A percentile compares a stretch with the other conserved stretches of the same genome.
These are phyloP conservation scores for Calliopsis andreniformis DNA, from an alignment of 1,140 invertebrate species.

Conservation along the genomic window DNA sequence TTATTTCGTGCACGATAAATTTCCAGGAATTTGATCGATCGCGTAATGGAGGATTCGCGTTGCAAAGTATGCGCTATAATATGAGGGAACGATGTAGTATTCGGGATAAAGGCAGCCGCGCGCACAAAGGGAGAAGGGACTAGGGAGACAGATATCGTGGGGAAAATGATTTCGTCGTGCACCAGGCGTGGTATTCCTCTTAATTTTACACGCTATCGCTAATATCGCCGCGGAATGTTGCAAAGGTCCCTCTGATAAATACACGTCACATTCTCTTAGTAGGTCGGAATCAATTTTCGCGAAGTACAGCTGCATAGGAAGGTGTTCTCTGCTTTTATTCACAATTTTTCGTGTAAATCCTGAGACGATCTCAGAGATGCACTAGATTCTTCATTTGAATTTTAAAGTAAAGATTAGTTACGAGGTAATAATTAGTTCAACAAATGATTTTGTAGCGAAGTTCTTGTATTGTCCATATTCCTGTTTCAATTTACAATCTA, in stretches of 20 bases:
- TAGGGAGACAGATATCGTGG: background rate
- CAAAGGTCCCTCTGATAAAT: background rate
- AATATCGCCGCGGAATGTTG: background rate
- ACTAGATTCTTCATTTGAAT: too few relatives aligned
- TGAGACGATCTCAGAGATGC: constrained; percentile 25
- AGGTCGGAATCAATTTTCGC: constrained; percentile 12
- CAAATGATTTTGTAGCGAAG: constrained; percentile 62
- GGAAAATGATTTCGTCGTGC: background rate
- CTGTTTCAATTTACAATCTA: constrained; percentile 15
- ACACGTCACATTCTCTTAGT: background rate
- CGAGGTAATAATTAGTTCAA: too few relatives aligned
- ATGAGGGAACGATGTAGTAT: background rate
- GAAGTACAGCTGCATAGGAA: background rate
- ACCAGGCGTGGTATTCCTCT: background rate
- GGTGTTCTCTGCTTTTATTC: background rate
- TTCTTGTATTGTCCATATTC: constrained; percentile 55
- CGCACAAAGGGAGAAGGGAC: background rate
- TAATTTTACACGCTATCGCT: background rate
- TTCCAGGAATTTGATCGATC: constrained; percentile 8
- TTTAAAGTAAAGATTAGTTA: too few relatives aligned
- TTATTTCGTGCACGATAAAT: constrained; percentile 42
- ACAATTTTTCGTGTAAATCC: background rate
- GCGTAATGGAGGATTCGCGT: constrained; percentile 4
- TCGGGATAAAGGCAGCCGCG: background rate
- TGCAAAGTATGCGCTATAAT: constrained; percentile 10